phyloP scores from a whole-genome alignment of 2,113 vertebrate genomes.

The Blennius ocellaris region DNA sequence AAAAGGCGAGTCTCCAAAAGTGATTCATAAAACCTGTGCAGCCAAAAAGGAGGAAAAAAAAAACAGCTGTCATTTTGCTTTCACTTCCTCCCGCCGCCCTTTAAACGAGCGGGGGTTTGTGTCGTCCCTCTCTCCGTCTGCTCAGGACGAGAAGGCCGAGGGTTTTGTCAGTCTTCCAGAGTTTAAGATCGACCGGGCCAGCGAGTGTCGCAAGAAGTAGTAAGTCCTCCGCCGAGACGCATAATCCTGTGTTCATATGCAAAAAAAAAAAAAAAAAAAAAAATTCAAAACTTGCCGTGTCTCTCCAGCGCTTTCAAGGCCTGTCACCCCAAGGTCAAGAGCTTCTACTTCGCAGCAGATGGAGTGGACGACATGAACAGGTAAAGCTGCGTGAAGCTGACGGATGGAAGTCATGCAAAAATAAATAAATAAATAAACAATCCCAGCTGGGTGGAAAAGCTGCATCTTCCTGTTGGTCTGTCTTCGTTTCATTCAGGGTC shows the following conservation, averaged over 20 bases:
- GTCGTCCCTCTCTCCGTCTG: neutral
- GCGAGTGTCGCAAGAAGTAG: constrained; percentile 98
- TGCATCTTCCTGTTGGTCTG: constrained; percentile 10
- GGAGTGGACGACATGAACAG: constrained; percentile 99
- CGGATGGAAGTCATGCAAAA: constrained; percentile 15
- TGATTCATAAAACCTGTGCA: no score
- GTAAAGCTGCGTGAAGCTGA: constrained; percentile 79
- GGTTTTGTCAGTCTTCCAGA: constrained; percentile 98
- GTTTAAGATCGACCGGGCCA: constrained; percentile 98
- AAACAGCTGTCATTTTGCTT: no score
- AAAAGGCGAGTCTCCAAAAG: no score
- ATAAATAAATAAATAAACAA: no score
- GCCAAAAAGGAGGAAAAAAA: no score
- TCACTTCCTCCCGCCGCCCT: no score
- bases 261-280: constrained; percentile 36
- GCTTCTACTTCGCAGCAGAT: constrained; percentile 99
- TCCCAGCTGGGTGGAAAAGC: constrained; percentile 1
- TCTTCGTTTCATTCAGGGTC: neutral
- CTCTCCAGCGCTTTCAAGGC: constrained; percentile 95
- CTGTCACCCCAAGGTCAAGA: constrained; percentile 99
- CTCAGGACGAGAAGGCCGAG: constrained; percentile 97
- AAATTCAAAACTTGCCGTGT: constrained; percentile 14
- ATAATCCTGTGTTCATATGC: constrained; percentile 1
- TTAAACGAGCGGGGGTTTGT: no score
- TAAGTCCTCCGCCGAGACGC: constrained; percentile 80